A percentile compares a stretch with the other conserved stretches of the same genome.
phyloP scores from a whole-genome alignment of 2,888 invertebrate species.

The Onchidella celtica region DNA sequence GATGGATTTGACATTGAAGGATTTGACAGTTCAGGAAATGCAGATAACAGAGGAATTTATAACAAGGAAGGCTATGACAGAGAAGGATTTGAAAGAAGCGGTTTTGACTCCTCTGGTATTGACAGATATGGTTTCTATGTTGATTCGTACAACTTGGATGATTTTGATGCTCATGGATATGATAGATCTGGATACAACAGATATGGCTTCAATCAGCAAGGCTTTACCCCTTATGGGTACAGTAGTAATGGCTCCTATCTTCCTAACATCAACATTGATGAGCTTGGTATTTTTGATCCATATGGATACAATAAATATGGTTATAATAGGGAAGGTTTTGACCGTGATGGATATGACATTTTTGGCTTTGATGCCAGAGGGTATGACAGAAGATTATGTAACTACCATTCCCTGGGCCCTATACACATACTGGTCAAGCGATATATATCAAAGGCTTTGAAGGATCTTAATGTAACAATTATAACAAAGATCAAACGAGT shows the following conservation, averaged over 20 bases:
- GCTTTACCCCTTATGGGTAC: conserved; percentile 70
- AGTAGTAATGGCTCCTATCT: conserved; percentile 64
- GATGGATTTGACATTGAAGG: conserved; percentile 72
- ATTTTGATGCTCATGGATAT: conserved; percentile 73
- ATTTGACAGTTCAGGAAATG: conserved; percentile 64
- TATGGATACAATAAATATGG: conserved; percentile 74
- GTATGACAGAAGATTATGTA: conserved; percentile 71
- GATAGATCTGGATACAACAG: conserved; percentile 75
- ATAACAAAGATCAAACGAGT: conserved; percentile 65
- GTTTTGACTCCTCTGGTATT: conserved; percentile 73
- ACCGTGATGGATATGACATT: conserved; percentile 74
- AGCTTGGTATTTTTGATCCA: conserved; percentile 59
- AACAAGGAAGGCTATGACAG: conserved; percentile 70
- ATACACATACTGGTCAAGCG: conserved; percentile 73
- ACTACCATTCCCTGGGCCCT: conserved; percentile 73
- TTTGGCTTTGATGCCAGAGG: conserved; percentile 76
- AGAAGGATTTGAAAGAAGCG: conserved; percentile 69
- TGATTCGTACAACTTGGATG: conserved; percentile 75
- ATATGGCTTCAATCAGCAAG: conserved; percentile 74
- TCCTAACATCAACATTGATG: conserved; percentile 45
- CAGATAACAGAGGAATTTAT: conserved; percentile 65
- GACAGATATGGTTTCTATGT: conserved; percentile 72
- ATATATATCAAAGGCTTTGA: conserved; percentile 65
- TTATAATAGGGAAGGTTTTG: conserved; percentile 72
- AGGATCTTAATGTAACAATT: conserved; percentile 58